A percentile compares a stretch with the other conserved stretches of the same genome.
These are phyloP conservation scores for Ectemnius lituratus DNA, from an alignment of 2,888 invertebrate genomes.

Conservation along the genomic window DNA sequence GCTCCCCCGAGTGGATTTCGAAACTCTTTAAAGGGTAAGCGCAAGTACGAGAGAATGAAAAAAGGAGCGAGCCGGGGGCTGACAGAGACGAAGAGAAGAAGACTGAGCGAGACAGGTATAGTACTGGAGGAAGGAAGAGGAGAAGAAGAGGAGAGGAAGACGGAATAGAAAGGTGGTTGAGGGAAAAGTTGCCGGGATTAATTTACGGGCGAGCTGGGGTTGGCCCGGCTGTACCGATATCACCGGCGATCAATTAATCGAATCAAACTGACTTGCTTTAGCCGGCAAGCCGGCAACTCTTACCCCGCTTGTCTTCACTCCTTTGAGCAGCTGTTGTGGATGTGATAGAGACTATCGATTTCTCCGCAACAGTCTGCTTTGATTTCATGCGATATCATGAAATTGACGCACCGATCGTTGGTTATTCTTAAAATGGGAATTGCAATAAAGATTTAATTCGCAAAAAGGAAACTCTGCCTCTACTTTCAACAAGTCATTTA, in stretches of 20 bases:
- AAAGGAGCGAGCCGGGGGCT: not conserved
- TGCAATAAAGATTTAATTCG: slow-evolving; percentile 14
- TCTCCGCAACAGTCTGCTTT: too few relatives aligned
- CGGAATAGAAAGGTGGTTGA: slow-evolving; percentile 6
- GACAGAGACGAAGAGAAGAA: not conserved
- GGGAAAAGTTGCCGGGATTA: slow-evolving; percentile 47
- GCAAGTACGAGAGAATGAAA: slow-evolving; percentile 5
- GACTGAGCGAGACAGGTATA: not conserved
- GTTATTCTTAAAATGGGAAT: not conserved
- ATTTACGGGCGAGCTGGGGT: slow-evolving; percentile 46
- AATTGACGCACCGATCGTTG: too few relatives aligned
- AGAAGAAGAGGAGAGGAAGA: not conserved
- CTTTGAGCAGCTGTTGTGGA: slow-evolving; percentile 48
- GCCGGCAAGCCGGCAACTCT: slow-evolving; percentile 20
- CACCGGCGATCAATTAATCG: slow-evolving; percentile 55
- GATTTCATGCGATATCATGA: too few relatives aligned
- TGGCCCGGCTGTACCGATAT: slow-evolving; percentile 47
- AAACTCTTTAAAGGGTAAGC: slow-evolving; percentile 14
- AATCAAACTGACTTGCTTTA: slow-evolving; percentile 34
- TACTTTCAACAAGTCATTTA: too few relatives aligned
- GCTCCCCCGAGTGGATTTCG: slow-evolving; percentile 13
- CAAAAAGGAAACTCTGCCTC: too few relatives aligned
- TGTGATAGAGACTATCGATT: too few relatives aligned
- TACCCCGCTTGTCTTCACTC: slow-evolving; percentile 16
- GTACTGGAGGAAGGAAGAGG: not conserved